Base-by-base conservation (phyloP, 53 echinoderm and acorn worm species). In the Echinarachnius parma region DNA sequence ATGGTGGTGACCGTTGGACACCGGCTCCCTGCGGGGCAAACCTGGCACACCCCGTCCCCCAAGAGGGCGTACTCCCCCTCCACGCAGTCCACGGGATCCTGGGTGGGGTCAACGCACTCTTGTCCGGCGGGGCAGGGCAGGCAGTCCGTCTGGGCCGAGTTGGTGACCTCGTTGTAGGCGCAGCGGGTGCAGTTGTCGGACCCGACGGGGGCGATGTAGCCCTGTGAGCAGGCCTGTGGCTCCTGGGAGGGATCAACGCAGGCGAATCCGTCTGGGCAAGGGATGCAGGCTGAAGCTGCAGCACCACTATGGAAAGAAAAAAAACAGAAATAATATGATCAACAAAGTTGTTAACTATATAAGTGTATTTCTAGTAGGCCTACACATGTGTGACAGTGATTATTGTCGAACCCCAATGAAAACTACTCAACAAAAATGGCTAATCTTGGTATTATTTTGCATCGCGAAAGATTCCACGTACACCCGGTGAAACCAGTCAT, bases 101-200 rank as follows among this genome's bases (percentile, higher is more conserved):
- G 61, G 0, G 96, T 91, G 0, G 96, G 98, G 61, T 96, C 91
- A 1, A 78, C 64, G 47, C 98, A 96, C 15, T 59, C 79, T 60
- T 77, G 55, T 10, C 98, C 98, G 0, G 98, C 98, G 0, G 98
- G 98, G 42, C 98, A 96, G 0, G 88, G 83, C 14, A 88, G 60
- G 34, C 98, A 96, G 25, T 84, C 65, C 24, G 91, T 88, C 80
- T 90, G 76, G 20, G 64, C 53, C 9, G 10, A 11, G 67, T 87
- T 85, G 14, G 88, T 88, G 60, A 96, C 76, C 80, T 88, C 68
- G 47, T 87, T 78, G 74, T 87, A 87, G 46, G 54, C 62, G 31
- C 98, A 96, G 31, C 96, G 78, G 34, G 96, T 96, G 72, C 98
- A 96, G 75, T 85, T 88, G 54, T 84, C 82, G 4, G 91, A 85